phyloP scores from a whole-genome alignment of 2,888 invertebrate species.

The Ditula angustiorana region DNA sequence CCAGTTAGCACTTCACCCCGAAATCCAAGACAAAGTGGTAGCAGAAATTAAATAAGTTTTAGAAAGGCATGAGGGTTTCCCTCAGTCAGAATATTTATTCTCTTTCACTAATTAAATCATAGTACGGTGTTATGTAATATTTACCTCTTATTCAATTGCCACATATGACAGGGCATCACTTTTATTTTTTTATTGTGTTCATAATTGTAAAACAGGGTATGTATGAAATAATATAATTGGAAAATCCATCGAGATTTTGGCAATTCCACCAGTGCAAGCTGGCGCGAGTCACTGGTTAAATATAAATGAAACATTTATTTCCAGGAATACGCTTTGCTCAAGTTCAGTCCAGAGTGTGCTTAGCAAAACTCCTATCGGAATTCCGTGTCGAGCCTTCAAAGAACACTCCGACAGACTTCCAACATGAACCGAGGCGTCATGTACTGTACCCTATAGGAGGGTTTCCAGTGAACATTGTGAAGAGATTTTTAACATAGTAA shows the following conservation, averaged over 20 bases:
- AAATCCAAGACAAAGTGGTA: slow-evolving; percentile 31
- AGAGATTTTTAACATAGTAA: not conserved
- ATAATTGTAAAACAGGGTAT: too few relatives aligned
- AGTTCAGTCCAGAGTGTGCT: slow-evolving; percentile 13
- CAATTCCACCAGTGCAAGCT: too few relatives aligned
- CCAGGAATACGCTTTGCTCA: slow-evolving; percentile 25
- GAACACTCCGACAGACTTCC: not conserved
- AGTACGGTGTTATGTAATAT: slow-evolving; percentile 28
- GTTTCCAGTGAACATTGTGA: not conserved
- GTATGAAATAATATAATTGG: too few relatives aligned
- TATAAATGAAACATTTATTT: too few relatives aligned
- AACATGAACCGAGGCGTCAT: not conserved
- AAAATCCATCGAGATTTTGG: too few relatives aligned
- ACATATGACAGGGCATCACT: too few relatives aligned
- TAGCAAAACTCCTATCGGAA: not conserved
- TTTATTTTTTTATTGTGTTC: too few relatives aligned
- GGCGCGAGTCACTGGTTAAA: too few relatives aligned
- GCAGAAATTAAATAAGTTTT: slow-evolving; percentile 32
- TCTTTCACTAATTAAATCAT: too few relatives aligned
- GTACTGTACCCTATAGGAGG: not conserved
- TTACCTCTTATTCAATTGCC: too few relatives aligned
- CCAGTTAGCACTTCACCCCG: slow-evolving; percentile 31
- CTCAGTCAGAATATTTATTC: too few relatives aligned
- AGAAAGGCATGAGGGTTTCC: slow-evolving; percentile 9
- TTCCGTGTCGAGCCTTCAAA: slow-evolving; percentile 6